A percentile compares a stretch with the other conserved stretches of the same genome.
These are phyloP conservation scores for Clanis bilineata DNA, from an alignment of 2,888 invertebrate species.

Conservation along the genomic window DNA sequence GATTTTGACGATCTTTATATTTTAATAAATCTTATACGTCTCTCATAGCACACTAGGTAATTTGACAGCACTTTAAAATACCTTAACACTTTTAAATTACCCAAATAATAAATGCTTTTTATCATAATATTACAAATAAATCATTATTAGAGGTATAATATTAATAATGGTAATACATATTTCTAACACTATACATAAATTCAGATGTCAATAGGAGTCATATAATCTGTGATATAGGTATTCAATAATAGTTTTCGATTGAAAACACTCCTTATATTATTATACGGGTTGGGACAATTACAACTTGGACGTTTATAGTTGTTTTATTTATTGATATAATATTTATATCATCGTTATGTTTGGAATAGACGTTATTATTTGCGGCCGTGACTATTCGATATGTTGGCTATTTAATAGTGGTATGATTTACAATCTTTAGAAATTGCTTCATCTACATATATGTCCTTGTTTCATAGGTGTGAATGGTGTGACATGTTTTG, in stretches of 20 bases:
- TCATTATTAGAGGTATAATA: too few relatives aligned
- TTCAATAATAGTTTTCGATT: slow-evolving; percentile 37
- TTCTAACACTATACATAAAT: slow-evolving; percentile 27
- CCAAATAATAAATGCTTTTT: too few relatives aligned
- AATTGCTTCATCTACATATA: not conserved
- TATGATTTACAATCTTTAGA: slow-evolving; percentile 12
- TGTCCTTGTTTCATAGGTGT: not conserved
- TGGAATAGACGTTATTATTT: slow-evolving; percentile 37
- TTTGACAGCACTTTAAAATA: not conserved
- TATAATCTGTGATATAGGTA: slow-evolving; percentile 35
- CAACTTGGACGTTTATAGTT: slow-evolving; percentile 53
- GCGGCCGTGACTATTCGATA: slow-evolving; percentile 32
- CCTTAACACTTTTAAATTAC: not conserved
- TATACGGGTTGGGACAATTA: slow-evolving; percentile 33
- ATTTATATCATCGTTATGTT: slow-evolving; percentile 41
- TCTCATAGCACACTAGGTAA: not conserved
- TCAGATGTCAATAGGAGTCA: slow-evolving; percentile 25
- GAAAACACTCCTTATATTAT: slow-evolving; percentile 42
- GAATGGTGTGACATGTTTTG: not conserved
- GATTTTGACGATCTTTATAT: too few relatives aligned
- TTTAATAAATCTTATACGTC: too few relatives aligned
- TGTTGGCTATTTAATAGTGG: slow-evolving; percentile 16
- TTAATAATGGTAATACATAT: slow-evolving; percentile 19
- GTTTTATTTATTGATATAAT: slow-evolving; percentile 44
- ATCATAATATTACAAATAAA: too few relatives aligned